A percentile compares a stretch with the other conserved stretches of the same genome.
Conservation (phyloP, 2,888 invertebrate genomes). For the Lathronympha strigana region DNA sequence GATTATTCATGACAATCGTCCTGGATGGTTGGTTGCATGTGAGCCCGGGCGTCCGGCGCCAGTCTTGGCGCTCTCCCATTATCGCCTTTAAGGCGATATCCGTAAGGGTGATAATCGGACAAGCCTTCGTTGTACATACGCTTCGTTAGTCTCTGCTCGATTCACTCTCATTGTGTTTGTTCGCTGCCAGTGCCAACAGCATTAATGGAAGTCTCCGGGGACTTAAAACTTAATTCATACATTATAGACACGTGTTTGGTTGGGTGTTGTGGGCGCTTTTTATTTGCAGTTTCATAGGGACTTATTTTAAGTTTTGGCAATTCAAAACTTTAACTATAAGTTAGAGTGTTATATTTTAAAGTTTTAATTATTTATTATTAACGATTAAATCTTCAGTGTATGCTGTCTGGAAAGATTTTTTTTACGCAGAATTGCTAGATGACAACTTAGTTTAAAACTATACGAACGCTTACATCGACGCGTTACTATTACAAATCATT, state of each 20-base stretch:
- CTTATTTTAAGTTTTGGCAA: slow-evolving; percentile 83
- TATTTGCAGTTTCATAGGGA: slow-evolving; percentile 69
- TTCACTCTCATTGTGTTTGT: slow-evolving; percentile 75
- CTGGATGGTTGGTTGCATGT: slow-evolving; percentile 54
- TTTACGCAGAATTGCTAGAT: slow-evolving; percentile 63
- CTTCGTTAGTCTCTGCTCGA: slow-evolving; percentile 69
- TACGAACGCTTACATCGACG: slow-evolving; percentile 55
- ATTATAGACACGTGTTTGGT: slow-evolving; percentile 48
- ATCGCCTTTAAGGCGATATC: background rate
- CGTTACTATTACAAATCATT: slow-evolving; percentile 49
- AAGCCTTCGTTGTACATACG: slow-evolving; percentile 61
- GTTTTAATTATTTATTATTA: slow-evolving; percentile 76
- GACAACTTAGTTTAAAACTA: slow-evolving; percentile 55
- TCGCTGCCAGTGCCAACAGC: slow-evolving; percentile 73
- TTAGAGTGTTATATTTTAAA: slow-evolving; percentile 78
- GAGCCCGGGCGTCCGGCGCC: slow-evolving; percentile 52
- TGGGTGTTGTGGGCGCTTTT: slow-evolving; percentile 56
- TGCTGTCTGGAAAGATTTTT: slow-evolving; percentile 68
- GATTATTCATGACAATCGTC: slow-evolving; percentile 78
- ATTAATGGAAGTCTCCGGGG: slow-evolving; percentile 67
- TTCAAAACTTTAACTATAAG: slow-evolving; percentile 84
- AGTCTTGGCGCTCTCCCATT: slow-evolving; percentile 3
- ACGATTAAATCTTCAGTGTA: slow-evolving; percentile 54
- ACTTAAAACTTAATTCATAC: slow-evolving; percentile 52
- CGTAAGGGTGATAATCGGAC: background rate